Evolutionary conservation across 2,797 vertebrate genomes (phyloP), one percentile per base, ranked within the genome.

Genomic region (Schizopygopsis malacanthus): DNA sequence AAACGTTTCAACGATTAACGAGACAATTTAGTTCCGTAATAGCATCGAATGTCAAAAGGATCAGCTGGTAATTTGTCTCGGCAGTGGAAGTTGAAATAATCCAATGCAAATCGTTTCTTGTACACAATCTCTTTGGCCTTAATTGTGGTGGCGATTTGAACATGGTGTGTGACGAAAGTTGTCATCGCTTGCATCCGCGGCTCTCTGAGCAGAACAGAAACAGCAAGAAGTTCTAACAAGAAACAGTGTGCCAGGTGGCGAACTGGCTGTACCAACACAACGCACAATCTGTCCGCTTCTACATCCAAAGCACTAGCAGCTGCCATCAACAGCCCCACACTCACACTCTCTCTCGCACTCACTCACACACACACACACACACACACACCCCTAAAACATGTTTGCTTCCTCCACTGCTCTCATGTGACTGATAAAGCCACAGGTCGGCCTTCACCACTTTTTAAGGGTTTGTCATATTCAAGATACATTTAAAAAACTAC

Each of bases 201-300:
- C 93, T 95, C 94, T 95, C 94, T 94, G 94, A 95, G 94, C 93
- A 95, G 95, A 95, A 95, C 93, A 94, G 95, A 95, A 95, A 95
- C 95, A 95, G 95, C 95, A 95, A 95, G 95, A 96, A 96, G 94
- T 96, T 96, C 94, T 96, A 96, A 96, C 95, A 95, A 95, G 96
- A 95, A 95, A 95, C 95, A 96, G 95, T 94, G 95, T 96, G 95
- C 95, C 96, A 96, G 96, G 96, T 96, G 96, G 96, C 95, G 95
- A 95, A 96, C 95, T 96, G 96, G 96, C 96, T 96, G 95, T 94
- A 96, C 95, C 95, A 96, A 94, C 96, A 95, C 95, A 96, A 96
- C 95, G 94, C 95, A 96, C 96, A 96, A 96, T 96, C 95, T 96
- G 95, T 96, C 96, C 95, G 95, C 95, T 96, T 95, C 95, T 95